A percentile compares a stretch with the other conserved stretches of the same genome.
phyloP scores from a whole-genome alignment of 1,140 invertebrate species.

The Teleogryllus occipitalis region DNA sequence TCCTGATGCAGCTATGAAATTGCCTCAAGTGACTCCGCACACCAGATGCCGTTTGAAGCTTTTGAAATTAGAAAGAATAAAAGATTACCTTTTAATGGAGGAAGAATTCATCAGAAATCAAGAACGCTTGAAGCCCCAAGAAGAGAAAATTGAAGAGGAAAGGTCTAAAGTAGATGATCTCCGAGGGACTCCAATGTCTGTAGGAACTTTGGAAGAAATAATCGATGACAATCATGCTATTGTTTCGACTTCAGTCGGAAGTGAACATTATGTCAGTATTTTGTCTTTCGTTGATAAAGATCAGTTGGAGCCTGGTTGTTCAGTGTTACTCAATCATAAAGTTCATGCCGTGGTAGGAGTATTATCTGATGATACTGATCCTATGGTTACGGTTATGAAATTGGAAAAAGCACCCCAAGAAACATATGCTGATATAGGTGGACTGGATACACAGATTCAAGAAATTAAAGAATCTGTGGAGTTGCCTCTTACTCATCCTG shows the following conservation, averaged over 20 bases:
- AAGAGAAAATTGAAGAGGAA: conserved; percentile 98
- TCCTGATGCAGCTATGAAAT: conserved; percentile 94
- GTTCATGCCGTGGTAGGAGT: conserved; percentile 98
- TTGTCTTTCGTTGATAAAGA: conserved; percentile 99
- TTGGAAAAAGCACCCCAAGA: conserved; percentile 99
- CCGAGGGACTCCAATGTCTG: conserved; percentile 98
- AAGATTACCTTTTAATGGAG: conserved; percentile 98
- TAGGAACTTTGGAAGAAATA: conserved; percentile 98
- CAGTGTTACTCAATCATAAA: conserved; percentile 97
- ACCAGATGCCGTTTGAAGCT: conserved; percentile 92
- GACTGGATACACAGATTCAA: conserved; percentile 97
- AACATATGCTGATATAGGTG: conserved; percentile 99
- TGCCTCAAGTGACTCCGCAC: conserved; percentile 96
- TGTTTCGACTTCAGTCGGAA: conserved; percentile 98
- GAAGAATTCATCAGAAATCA: conserved; percentile 99
- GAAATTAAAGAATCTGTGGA: conserved; percentile 99
- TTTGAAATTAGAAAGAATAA: conserved; percentile 93
- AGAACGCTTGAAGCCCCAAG: conserved; percentile 94
- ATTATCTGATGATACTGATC: conserved; percentile 97
- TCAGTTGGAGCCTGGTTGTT: conserved; percentile 97
- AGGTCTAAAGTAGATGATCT: conserved; percentile 96
- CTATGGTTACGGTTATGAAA: conserved; percentile 99
- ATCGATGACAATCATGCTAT: conserved; percentile 99
- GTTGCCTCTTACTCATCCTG: conserved; percentile 95
- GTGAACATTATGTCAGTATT: conserved; percentile 99